These are phyloP conservation scores for Lontra canadensis DNA, from an alignment of 2,113 vertebrate species.

Conservation along the genomic window DNA sequence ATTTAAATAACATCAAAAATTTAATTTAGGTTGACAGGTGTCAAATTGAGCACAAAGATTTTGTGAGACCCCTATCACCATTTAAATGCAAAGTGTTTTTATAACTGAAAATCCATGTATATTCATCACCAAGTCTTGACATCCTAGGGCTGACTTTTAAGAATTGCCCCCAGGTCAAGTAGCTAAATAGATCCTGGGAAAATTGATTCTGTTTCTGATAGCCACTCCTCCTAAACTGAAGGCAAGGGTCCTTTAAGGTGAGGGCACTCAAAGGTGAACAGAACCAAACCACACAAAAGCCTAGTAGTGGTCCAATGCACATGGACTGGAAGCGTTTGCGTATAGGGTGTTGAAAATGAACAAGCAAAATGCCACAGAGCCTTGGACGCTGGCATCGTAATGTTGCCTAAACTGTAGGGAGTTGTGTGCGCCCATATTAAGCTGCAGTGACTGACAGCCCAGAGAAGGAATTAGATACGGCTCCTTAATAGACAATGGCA, in stretches of 20 bases:
- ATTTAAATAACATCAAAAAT: neutral
- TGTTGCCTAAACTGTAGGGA: neutral
- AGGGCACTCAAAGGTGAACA: neutral
- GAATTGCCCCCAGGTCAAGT: conserved; percentile 2
- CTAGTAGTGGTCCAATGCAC: neutral
- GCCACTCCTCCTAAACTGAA: neutral
- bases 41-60: conserved; percentile 24
- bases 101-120: conserved; percentile 7
- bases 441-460: neutral
- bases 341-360: neutral
- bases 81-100: conserved; percentile 32
- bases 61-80: neutral
- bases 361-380: neutral
- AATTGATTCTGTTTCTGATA: conserved; percentile 5
- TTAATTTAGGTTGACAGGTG: conserved; percentile 48
- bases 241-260: neutral
- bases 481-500: neutral
- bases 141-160: conserved; percentile 37
- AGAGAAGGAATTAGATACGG: neutral
- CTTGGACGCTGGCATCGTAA: neutral
- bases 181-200: conserved; percentile 35
- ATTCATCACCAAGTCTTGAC: neutral
- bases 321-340: neutral
- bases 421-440: neutral
- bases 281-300: neutral